Evolutionary conservation across 2,797 vertebrate species (phyloP).

Genomic region (Myotis vivesi): DNA sequence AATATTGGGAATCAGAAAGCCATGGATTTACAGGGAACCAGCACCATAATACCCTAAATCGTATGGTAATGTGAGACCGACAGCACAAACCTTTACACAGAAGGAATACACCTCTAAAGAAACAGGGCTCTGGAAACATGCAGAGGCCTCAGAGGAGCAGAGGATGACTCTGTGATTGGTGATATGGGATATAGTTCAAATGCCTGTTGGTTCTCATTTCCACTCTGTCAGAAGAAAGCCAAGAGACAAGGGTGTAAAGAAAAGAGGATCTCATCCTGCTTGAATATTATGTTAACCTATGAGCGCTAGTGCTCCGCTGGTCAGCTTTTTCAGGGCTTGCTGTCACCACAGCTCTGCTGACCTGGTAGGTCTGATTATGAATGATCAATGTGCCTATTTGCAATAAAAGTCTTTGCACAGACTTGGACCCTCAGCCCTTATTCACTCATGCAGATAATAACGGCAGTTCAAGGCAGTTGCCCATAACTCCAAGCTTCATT

Average conservation of each 20-base stretch:
- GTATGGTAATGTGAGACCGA: neutral
- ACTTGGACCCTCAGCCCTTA: slow-evolving; percentile 85
- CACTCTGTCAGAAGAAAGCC: slow-evolving; percentile 63
- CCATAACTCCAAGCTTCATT: slow-evolving; percentile 88
- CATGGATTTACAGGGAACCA: neutral
- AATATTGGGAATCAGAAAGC: neutral
- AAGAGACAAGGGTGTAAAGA: slow-evolving; percentile 77
- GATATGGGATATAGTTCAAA: neutral
- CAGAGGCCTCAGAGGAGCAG: neutral
- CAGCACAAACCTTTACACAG: neutral
- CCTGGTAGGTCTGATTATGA: slow-evolving; percentile 85
- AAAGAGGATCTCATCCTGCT: slow-evolving; percentile 79
- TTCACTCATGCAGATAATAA: slow-evolving; percentile 90
- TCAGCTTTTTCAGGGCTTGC: slow-evolving; percentile 82
- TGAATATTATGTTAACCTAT: slow-evolving; percentile 82
- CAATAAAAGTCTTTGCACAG: slow-evolving; percentile 82
- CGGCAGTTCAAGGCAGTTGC: slow-evolving; percentile 86
- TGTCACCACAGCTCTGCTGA: slow-evolving; percentile 80
- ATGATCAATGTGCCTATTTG: slow-evolving; percentile 89
- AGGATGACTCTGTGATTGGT: neutral
- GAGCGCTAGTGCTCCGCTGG: slow-evolving; percentile 80
- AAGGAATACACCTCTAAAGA: neutral
- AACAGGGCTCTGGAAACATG: neutral
- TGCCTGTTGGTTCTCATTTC: neutral
- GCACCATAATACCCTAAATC: neutral